Base-by-base conservation (phyloP, 92 coral and sea anemone genomes). In the Umimayanthus chanpuru region DNA sequence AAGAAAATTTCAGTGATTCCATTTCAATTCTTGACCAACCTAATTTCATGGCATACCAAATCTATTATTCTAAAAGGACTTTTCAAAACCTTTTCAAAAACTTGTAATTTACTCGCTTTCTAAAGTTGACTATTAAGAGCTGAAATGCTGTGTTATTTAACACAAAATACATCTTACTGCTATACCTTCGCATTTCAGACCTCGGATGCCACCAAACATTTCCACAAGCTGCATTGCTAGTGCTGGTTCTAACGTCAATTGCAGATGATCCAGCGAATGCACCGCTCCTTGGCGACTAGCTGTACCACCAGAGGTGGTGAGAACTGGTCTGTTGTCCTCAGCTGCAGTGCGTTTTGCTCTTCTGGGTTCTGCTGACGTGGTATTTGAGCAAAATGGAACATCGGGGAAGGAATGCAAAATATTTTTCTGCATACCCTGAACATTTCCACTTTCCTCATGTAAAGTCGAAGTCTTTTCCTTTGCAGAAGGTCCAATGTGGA, bases 221-320 rank as follows among this genome's bases (percentile, higher is more conserved):
- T 97, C 99, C 74, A 97, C 73, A 41, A 97, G 93, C 82, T 97
- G 99, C 86, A 94, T 81, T 2, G 99, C 99, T 76, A 97, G 90
- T 15, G 97, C 99, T 29, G 99, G 99, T 79, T 97, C 99, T 55
- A 97, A 91, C 2, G 97, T 77, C 81, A 97, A 89, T 64, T 97
- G 95, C 80, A 97, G 91, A 15, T 91, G 82, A 64, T 74, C 79
- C 64, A 83, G 66, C 9, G 41, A 43, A 28, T 70, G 41, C 7
- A 83, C 47, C 20, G n/a, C 30, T 70, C 87, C 79, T 68, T 68
- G 74, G 66, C 21, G 36, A 8, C 64, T 44, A 68, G 12, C 25
- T 40, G 21, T 14, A 25, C 9, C 47, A 1, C 77, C 43, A 1
- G 87, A 29, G 41, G 30, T 68, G 11, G 47, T 14, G 36, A 40